Evolutionary conservation across 2,113 vertebrate species (phyloP).

Genomic region (Saccopteryx leptura): DNA sequence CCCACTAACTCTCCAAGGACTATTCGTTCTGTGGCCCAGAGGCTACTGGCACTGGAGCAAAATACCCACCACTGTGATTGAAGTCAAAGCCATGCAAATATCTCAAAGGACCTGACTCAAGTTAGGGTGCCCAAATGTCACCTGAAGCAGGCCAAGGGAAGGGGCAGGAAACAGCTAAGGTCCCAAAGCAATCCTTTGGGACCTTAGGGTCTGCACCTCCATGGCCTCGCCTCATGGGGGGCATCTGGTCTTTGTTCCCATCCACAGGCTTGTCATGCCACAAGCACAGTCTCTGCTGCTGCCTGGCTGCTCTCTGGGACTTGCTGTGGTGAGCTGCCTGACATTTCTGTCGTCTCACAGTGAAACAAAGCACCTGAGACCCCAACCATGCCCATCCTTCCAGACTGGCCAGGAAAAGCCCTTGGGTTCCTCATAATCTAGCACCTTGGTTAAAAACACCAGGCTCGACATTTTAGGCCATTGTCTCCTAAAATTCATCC

Average conservation of each 20-base stretch:
- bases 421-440: neutral
- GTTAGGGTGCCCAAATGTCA: neutral
- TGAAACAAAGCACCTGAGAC: neutral
- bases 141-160: neutral
- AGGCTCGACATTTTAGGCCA: neutral
- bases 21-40: neutral
- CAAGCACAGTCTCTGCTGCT: neutral
- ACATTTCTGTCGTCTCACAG: neutral
- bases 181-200: neutral
- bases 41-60: neutral
- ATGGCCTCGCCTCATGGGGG: neutral
- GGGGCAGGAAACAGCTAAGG: neutral
- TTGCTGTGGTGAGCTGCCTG: neutral
- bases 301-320: neutral
- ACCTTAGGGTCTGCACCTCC: too few species aligned
- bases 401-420: neutral
- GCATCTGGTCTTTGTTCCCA: neutral
- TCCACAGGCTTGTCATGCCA: neutral
- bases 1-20: neutral
- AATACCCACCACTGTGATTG: neutral
- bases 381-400: neutral
- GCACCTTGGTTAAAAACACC: neutral
- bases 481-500: neutral
- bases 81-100: neutral
- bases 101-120: neutral